phyloP scores from a whole-genome alignment of 2,113 vertebrate species.

The Rhombomys opimus region DNA sequence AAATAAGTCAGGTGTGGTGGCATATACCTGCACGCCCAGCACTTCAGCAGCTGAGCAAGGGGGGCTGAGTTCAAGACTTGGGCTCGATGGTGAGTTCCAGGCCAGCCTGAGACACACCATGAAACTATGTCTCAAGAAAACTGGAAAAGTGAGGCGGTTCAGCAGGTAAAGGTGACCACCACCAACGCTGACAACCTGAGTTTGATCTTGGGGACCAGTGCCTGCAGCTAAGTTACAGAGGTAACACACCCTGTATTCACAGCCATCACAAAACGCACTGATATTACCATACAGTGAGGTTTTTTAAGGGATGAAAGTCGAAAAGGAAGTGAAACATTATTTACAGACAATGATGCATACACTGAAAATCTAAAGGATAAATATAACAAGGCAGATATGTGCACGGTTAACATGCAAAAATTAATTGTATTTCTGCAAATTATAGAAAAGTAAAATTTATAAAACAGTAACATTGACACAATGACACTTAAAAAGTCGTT shows the following conservation, averaged over 20 bases:
- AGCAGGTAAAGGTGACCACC: not conserved
- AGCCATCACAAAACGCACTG: not conserved
- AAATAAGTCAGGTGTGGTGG: not conserved
- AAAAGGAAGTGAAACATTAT: not conserved
- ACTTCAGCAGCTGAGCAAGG: not conserved
- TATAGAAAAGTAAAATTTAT: not conserved
- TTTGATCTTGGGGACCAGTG: no score
- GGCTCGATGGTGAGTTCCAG: not conserved
- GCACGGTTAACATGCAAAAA: not conserved
- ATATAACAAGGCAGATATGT: not conserved
- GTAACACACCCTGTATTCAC: not conserved
- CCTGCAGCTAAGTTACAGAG: not conserved
- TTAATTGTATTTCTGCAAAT: constrained; percentile 25
- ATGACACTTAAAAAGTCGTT: not conserved
- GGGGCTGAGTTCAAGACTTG: not conserved
- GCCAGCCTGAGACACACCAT: not conserved
- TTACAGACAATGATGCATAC: not conserved
- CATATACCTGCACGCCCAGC: not conserved
- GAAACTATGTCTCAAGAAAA: not conserved
- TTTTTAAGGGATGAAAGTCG: not conserved
- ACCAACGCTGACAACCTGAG: not conserved
- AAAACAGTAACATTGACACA: not conserved
- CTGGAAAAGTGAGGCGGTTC: not conserved
- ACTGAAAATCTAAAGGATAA: not conserved
- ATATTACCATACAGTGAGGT: not conserved